Conservation (phyloP, 2,797 vertebrate species). For the Gobionotothen gibberifrons region DNA sequence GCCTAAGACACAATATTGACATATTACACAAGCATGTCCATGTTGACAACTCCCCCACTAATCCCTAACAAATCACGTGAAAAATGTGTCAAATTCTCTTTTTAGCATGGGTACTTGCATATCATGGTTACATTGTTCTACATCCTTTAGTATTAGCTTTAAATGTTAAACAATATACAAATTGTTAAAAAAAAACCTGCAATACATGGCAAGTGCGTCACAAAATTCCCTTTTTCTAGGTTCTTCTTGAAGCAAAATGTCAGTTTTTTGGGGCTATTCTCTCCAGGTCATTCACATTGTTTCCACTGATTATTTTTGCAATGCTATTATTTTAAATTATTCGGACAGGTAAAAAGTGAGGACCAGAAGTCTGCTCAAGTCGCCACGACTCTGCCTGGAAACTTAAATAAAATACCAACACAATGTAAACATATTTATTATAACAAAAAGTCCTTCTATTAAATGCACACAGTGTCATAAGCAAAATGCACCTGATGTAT, state of each 20-base stretch:
- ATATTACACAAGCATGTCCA: constrained; percentile 45
- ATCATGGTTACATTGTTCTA: neutral
- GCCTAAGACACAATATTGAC: constrained; percentile 39
- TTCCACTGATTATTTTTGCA: constrained; percentile 5
- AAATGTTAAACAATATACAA: neutral
- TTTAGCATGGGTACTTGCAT: neutral
- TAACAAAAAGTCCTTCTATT: too few relatives aligned
- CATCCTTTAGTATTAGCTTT: neutral
- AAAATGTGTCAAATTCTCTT: neutral
- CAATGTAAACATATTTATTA: too few relatives aligned
- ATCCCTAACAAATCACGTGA: constrained; percentile 20
- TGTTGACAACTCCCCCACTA: neutral
- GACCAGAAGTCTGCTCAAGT: constrained; percentile 51
- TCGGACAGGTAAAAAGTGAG: constrained; percentile 10
- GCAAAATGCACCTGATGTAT: too few relatives aligned
- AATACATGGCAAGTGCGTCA: neutral
- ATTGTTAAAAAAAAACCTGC: neutral
- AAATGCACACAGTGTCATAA: too few relatives aligned
- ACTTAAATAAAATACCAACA: neutral
- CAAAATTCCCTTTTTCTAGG: neutral
- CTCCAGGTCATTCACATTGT: neutral
- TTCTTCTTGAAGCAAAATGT: constrained; percentile 6
- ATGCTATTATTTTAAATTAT: constrained; percentile 1
- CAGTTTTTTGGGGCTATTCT: neutral
- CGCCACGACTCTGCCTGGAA: constrained; percentile 23